Evolutionary conservation across 2,888 invertebrate genomes (phyloP).

Genomic region (Agrypnus murinus): DNA sequence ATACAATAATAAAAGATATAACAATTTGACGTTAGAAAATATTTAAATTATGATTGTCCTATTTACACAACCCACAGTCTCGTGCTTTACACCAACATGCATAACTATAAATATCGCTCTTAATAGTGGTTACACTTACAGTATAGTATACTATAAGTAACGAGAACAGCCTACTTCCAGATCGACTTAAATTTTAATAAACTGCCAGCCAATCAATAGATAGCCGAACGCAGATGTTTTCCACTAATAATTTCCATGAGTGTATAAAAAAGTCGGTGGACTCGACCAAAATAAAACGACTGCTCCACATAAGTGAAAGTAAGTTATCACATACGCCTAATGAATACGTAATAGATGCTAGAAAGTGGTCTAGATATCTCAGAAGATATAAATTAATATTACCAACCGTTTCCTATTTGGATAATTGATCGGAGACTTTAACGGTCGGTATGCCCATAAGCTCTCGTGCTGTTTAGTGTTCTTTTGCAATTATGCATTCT

Average conservation of each 20-base stretch:
- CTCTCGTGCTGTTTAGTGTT: too few relatives aligned
- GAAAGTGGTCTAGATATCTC: slow-evolving; percentile 61
- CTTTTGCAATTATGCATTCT: too few relatives aligned
- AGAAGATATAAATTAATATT: slow-evolving; percentile 57
- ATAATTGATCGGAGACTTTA: slow-evolving; percentile 33
- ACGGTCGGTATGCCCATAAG: slow-evolving; percentile 18
- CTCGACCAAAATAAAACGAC: slow-evolving; percentile 42
- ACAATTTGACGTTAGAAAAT: background rate
- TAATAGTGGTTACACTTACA: slow-evolving; percentile 6
- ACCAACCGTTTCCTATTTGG: slow-evolving; percentile 45
- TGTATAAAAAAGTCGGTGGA: slow-evolving; percentile 31
- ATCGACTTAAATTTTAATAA: background rate
- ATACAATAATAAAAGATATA: slow-evolving; percentile 17
- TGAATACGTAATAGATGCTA: slow-evolving; percentile 61
- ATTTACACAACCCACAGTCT: slow-evolving; percentile 1
- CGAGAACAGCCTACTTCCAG: slow-evolving; percentile 6
- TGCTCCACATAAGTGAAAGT: slow-evolving; percentile 54
- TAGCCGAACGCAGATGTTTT: slow-evolving; percentile 25
- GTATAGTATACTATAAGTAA: too few relatives aligned
- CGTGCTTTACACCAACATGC: background rate
- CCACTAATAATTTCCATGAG: slow-evolving; percentile 28
- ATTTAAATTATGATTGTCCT: slow-evolving; percentile 6
- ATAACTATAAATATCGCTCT: slow-evolving; percentile 9
- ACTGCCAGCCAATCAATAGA: slow-evolving; percentile 10
- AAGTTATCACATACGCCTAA: slow-evolving; percentile 53